Evolutionary conservation across 2,797 vertebrate species (phyloP), one percentile per base, ranked within the genome.

Genomic region (Premnoplex brunnescens): DNA sequence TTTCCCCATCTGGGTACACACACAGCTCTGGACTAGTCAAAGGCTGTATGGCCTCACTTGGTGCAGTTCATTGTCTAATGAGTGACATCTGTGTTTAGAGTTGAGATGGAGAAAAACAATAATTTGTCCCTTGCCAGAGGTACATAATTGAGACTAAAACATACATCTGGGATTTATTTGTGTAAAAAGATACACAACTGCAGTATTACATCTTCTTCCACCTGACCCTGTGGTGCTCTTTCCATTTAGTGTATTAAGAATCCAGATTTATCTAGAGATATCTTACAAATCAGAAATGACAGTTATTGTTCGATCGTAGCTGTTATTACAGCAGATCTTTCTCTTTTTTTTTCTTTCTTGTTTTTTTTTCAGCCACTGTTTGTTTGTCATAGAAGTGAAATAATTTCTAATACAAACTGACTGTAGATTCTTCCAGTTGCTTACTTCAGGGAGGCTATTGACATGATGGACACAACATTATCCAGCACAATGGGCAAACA

Each of bases 81-180:
- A 60, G 43, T 37, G 88, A 77, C 59, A 77, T 87, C 81, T 91
- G 59, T 81, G 69, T 75, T 88, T 55, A 54, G 80, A 91, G 39
- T 52, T 36, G 56, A 54, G 41, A 44, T 34, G 34, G 36, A 88
- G 52, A 84, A 81, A 76, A 68, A 28, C 75, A 92, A 41, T 34
- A 13, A 37, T 39, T 88, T 86, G 10, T 73, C 32, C 36, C 27
- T 60, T 93, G 85, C 63, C 85, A 93, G 76, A 71, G 73, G 46
- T 48, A 37, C 32, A 69, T 43, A 62, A 86, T 44, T 66, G 51
- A 72, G 64, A 44, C 44, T 58, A 63, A 81, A 93, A 52, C 24
- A 46, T 72, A 17, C 80, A 93, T 91, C 59, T 93, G 86, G 58
- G 51, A 56, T 86, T 80, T 88, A 82, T 87, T 68, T 88, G 62